Evolutionary conservation across 2,113 vertebrate genomes (phyloP).

Genomic region (Oplegnathus fasciatus): DNA sequence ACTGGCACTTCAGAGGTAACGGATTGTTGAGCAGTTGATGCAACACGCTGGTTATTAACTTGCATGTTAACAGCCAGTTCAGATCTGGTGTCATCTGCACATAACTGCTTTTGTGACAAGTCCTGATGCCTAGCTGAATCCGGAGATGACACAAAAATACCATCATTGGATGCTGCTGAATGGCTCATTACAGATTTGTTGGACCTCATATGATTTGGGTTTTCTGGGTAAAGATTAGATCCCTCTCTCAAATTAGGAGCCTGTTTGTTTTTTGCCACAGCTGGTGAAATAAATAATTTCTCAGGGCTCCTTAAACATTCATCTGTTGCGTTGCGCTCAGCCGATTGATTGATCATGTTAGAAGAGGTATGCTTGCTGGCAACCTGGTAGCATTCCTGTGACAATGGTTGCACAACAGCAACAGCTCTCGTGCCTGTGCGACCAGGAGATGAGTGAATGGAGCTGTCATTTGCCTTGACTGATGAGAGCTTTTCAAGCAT

Average conservation of each 20-base stretch:
- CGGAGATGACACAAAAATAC: background rate
- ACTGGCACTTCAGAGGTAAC: background rate
- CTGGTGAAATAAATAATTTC: background rate
- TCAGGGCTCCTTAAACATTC: background rate
- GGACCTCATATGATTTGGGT: background rate
- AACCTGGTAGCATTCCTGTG: conserved; percentile 14
- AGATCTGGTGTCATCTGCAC: background rate
- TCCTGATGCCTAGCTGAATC: background rate
- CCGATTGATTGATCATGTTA: background rate
- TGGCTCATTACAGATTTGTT: background rate
- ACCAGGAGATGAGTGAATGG: conserved; percentile 10
- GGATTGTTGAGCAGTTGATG: background rate
- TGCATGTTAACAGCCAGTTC: background rate
- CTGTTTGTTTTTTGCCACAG: background rate
- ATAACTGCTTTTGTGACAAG: background rate
- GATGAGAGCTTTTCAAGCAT: background rate
- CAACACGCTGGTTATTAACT: background rate
- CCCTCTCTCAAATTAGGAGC: background rate
- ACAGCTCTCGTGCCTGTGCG: conserved; percentile 44
- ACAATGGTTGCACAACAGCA: conserved; percentile 76
- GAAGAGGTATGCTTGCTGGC: background rate
- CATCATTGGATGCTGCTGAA: background rate
- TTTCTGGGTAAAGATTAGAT: background rate
- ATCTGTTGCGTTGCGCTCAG: background rate
- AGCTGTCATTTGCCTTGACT: background rate